Evolutionary conservation across 2,888 invertebrate species (phyloP), one percentile per base, ranked within the genome.

Genomic region (Thysanoteuthis rhombus): DNA sequence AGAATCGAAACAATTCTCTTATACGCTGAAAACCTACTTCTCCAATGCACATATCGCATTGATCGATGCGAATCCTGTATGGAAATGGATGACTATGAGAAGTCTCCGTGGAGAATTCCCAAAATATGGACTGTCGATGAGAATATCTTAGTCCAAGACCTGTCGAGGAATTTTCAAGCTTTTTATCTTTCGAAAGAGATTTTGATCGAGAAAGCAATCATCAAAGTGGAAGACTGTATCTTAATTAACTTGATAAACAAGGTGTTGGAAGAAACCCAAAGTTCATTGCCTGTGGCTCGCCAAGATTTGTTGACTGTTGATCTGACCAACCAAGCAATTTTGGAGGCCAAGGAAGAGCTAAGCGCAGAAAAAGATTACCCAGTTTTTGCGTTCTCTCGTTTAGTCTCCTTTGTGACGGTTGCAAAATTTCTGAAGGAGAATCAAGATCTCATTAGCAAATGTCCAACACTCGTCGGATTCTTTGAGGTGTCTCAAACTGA

Each of bases 251-350:
- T 75, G n/a, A 10, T 75, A 12, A 1, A 75, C 12, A 10, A 12
- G 12, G 75, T n/a, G n/a, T 16, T n/a, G 1, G 10, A 75, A n/a
- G 75, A 75, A 75, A 75, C 22, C 6, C 12, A 16, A n/a, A 10
- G 0, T 4, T 1, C 1, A n/a, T n/a, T 16, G n/a, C n/a, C 75
- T n/a, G 16, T 0, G 16, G 0, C 75, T n/a, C n/a, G 19, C n/a
- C 16, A n/a, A n/a, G n/a, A 75, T 22, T 1, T 16, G 10, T 3
- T 22, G n/a, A 12, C 75, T 16, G n/a, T 10, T n/a, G 16, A 75
- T n/a, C n/a, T 75, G 1, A n/a, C 75, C n/a, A 75, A 75, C 12
- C 32, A 75, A 2, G 75, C 75, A 75, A 75, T 75, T n/a, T n/a
- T 19, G 12, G 75, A n/a, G 2, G 75, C 75, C n/a, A 75, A 16